Base-by-base conservation (phyloP, 2,113 vertebrate genomes). In the Formicarius rufipectus region DNA sequence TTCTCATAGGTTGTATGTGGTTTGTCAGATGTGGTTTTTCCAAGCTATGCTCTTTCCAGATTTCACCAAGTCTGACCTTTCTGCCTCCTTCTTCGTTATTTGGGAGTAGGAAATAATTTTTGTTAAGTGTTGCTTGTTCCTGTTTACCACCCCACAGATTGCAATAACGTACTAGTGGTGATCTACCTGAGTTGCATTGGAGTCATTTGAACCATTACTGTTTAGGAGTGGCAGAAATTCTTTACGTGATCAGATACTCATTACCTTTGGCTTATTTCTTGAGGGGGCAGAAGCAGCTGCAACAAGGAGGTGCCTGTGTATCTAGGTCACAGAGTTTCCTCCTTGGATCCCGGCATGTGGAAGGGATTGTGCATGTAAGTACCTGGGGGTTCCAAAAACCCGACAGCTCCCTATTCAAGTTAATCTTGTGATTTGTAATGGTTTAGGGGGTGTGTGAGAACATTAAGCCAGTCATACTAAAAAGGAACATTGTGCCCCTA, bases 351-450 rank as follows among this genome's bases (percentile, higher is more conserved):
- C 33, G 17, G 64, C 33, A 11, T 7, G 37, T 40, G 33, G 37
- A 42, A 66, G 37, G 8, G 39, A 25, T 47, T 76, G 44, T 55
- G 9, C 16, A 3, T 3, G 0, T n/a, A 25, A 37, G 6, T 78
- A 39, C 56, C 39, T 12, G 25, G 33, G 40, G 18, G 4, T 63
- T 62, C 10, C 5, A 35, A 49, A 89, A 59, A 25, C 28, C n/a
- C 2, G 4, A 9, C 8, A 77, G 73, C 45, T 53, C 37, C 31
- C 18, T 35, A 6, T 40, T 79, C 35, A 76, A 2, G 25, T 55
- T 19, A 27, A 16, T 66, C n/a, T 53, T 44, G 2, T 0, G 0
- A 9, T 83, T 59, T 42, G 1, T 40, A 50, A 31, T 8, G 1
- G 8, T 72, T 64, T 31, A 4, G 27, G 33, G 23, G 14, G 3